A percentile compares a stretch with the other conserved stretches of the same genome.
Conservation (phyloP, 1,140 invertebrate species). For the Drosophila melanogaster region DNA sequence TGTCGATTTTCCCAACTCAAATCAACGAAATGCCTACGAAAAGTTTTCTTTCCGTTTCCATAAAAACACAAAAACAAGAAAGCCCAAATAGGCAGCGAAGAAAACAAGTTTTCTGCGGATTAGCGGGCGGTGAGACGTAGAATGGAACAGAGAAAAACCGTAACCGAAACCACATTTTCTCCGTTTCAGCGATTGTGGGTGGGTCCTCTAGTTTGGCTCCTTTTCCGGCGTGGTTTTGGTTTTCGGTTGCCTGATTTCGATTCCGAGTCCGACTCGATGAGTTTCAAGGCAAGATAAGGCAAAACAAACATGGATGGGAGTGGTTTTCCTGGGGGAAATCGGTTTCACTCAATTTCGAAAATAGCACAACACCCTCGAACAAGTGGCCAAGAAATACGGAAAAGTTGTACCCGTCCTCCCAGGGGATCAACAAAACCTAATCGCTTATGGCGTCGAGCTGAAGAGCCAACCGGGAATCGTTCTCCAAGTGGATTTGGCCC, state of each 20-base stretch:
- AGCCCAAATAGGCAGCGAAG: slow-evolving; percentile 27
- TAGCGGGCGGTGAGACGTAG: slow-evolving; percentile 11
- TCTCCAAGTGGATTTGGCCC: slow-evolving; percentile 31
- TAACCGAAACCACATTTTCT: slow-evolving; percentile 84
- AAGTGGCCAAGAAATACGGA: slow-evolving; percentile 18
- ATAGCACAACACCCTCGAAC: slow-evolving; percentile 46
- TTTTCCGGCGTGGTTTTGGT: slow-evolving; percentile 34
- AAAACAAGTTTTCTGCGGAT: slow-evolving; percentile 63
- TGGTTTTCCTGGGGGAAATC: slow-evolving; percentile 71
- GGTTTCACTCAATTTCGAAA: slow-evolving; percentile 77
- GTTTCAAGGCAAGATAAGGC: slow-evolving; percentile 56
- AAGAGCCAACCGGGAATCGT: slow-evolving; percentile 70
- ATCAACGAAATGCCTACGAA: slow-evolving; percentile 78
- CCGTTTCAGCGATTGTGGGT: slow-evolving; percentile 73
- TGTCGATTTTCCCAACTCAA: slow-evolving; percentile 38
- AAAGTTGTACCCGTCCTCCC: slow-evolving; percentile 49
- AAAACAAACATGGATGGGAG: slow-evolving; percentile 29
- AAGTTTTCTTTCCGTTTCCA: slow-evolving; percentile 74
- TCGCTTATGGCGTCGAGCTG: slow-evolving; percentile 72
- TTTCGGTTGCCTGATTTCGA: slow-evolving; percentile 43
- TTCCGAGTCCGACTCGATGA: slow-evolving; percentile 52
- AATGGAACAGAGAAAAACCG: slow-evolving; percentile 81
- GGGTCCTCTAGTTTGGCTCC: slow-evolving; percentile 38
- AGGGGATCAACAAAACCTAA: slow-evolving; percentile 78
- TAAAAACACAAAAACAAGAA: slow-evolving; percentile 48